Evolutionary conservation across 1,140 invertebrate genomes (phyloP).

Genomic region (Hesperophylax magnus): DNA sequence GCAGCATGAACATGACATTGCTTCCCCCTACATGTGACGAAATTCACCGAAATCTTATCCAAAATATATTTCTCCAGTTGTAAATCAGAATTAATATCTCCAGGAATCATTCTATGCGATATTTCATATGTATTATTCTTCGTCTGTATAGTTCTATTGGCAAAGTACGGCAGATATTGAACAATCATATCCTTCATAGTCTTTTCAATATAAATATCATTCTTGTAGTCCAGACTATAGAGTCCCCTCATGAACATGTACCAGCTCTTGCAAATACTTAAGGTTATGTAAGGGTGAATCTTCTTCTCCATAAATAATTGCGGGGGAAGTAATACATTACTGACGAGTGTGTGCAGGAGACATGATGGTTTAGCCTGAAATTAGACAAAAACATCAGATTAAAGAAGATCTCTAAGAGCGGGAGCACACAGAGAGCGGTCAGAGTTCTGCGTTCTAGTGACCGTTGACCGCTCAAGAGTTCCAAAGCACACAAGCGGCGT

Average conservation of each 20-base stretch:
- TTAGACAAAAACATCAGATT: neutral
- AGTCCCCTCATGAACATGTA: constrained; percentile 55
- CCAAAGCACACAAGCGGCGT: no score
- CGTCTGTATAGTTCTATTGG: constrained; percentile 46
- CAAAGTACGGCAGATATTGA: constrained; percentile 55
- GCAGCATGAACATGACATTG: constrained; percentile 51
- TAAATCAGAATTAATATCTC: constrained; percentile 44
- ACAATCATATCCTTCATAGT: constrained; percentile 53
- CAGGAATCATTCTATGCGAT: constrained; percentile 46
- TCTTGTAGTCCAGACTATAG: constrained; percentile 52
- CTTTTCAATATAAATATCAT: constrained; percentile 54
- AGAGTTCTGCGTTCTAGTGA: no score
- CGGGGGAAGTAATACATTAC: constrained; percentile 50
- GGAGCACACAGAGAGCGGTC: no score
- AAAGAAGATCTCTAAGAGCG: no score
- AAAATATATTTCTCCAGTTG: constrained; percentile 54
- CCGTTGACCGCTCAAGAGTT: no score
- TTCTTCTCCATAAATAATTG: constrained; percentile 57
- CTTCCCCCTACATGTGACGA: constrained; percentile 54
- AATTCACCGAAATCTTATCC: constrained; percentile 51
- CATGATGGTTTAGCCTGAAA: constrained; percentile 53
- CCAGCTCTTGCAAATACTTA: constrained; percentile 53
- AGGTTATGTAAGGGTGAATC: constrained; percentile 45
- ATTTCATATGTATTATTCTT: constrained; percentile 49
- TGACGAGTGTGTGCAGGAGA: constrained; percentile 51